Evolutionary conservation across 2,113 vertebrate species (phyloP).

Genomic region (Phrynosoma platyrhinos): DNA sequence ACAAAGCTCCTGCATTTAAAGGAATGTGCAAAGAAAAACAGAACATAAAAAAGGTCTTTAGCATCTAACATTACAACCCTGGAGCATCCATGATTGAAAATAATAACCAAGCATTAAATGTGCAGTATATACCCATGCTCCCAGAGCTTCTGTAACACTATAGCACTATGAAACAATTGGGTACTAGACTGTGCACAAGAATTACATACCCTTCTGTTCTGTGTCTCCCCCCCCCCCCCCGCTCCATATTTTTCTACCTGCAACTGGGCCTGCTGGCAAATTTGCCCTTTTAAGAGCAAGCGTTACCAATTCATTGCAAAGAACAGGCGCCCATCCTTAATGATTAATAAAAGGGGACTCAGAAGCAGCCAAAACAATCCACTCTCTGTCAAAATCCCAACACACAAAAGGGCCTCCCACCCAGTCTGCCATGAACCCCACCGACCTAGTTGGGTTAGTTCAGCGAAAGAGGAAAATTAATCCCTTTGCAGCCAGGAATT

Average conservation of each 20-base stretch:
- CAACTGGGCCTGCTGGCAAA: not conserved
- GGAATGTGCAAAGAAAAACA: not conserved
- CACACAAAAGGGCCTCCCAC: constrained; percentile 28
- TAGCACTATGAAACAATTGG: not conserved
- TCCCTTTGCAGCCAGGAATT: constrained; percentile 16
- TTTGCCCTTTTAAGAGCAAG: constrained; percentile 35
- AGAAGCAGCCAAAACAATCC: constrained; percentile 23
- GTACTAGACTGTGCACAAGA: too few species aligned
- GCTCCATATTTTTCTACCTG: constrained; percentile 1
- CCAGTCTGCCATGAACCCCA: constrained; percentile 6
- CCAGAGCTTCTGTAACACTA: not conserved
- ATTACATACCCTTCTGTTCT: not conserved
- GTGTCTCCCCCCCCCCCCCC: not conserved
- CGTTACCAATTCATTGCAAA: not conserved
- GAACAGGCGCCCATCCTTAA: not conserved
- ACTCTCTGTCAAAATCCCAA: constrained; percentile 1
- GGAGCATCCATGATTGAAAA: not conserved
- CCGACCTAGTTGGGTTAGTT: not conserved
- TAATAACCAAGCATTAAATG: not conserved
- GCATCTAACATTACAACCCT: not conserved
- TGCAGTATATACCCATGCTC: not conserved
- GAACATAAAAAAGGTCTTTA: not conserved
- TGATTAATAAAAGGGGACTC: not conserved
- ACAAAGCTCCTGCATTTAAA: not conserved
- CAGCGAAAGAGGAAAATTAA: constrained; percentile 23